These are phyloP conservation scores for Didymodactylos carnosus DNA, from an alignment of 2,888 invertebrate genomes.

Conservation along the genomic window DNA sequence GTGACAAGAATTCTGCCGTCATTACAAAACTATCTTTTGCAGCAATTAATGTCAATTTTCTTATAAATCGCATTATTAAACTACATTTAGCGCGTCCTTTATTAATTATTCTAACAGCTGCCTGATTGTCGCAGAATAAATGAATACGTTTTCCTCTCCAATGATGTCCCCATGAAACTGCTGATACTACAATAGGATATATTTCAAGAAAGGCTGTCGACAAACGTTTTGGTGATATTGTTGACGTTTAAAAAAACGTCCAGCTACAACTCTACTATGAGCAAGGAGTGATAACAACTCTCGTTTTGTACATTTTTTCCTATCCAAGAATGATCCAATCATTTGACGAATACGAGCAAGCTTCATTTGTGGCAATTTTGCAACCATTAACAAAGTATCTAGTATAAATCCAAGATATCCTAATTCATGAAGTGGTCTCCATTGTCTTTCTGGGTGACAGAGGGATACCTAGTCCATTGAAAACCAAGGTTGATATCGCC, in stretches of 20 bases:
- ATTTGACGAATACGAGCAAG: not conserved
- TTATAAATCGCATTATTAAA: not conserved
- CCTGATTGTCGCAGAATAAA: conserved; percentile 15
- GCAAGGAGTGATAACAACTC: not conserved
- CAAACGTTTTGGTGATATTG: no score
- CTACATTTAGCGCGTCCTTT: conserved; percentile 12
- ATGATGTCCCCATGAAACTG: not conserved
- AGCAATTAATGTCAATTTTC: not conserved
- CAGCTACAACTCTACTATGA: not conserved
- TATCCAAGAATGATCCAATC: not conserved
- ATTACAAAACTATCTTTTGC: not conserved
- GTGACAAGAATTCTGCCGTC: not conserved
- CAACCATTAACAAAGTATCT: no score
- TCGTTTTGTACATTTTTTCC: not conserved
- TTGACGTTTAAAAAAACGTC: no score
- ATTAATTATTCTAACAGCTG: conserved; percentile 11
- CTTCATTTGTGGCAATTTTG: not conserved
- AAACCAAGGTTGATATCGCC: no score
- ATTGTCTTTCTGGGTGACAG: no score
- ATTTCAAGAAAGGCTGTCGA: not conserved
- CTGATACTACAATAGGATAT: not conserved
- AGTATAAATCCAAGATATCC: no score
- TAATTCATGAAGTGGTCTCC: no score
- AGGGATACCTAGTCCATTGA: no score
- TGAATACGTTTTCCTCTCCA: conserved; percentile 14